Evolutionary conservation across 1,140 invertebrate species (phyloP).

Genomic region (Daktulosphaira vitifoliae): DNA sequence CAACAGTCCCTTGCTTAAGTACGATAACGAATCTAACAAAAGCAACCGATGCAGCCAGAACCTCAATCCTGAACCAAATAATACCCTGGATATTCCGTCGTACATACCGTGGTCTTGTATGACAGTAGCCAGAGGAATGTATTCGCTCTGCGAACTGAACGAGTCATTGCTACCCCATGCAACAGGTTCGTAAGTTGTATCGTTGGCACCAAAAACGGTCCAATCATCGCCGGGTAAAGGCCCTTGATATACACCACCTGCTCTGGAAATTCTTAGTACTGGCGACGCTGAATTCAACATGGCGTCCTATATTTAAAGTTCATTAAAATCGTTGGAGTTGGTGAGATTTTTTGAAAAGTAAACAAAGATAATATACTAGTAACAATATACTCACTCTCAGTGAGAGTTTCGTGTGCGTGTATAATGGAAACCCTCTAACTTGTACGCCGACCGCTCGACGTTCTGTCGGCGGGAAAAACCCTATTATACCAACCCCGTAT

Average conservation of each 20-base stretch:
- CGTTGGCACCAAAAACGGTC: slow-evolving; percentile 88
- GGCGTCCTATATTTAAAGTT: slow-evolving; percentile 68
- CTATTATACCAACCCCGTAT: slow-evolving; percentile 90
- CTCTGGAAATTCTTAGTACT: slow-evolving; percentile 74
- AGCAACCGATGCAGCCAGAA: slow-evolving; percentile 91
- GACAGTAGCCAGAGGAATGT: slow-evolving; percentile 1
- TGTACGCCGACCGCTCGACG: slow-evolving; percentile 79
- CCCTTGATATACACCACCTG: slow-evolving; percentile 83
- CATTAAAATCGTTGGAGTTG: too few relatives aligned
- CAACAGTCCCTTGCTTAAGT: slow-evolving; percentile 77
- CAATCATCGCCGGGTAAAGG: slow-evolving; percentile 80
- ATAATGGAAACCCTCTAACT: slow-evolving; percentile 82
- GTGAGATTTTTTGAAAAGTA: too few relatives aligned
- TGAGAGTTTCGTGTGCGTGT: slow-evolving; percentile 81
- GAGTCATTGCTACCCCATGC: slow-evolving; percentile 72
- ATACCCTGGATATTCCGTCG: slow-evolving; percentile 82
- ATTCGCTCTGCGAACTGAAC: neutral
- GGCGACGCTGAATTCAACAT: slow-evolving; percentile 80
- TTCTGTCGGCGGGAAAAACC: slow-evolving; percentile 82
- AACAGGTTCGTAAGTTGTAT: slow-evolving; percentile 85
- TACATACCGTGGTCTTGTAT: slow-evolving; percentile 76
- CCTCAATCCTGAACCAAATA: slow-evolving; percentile 82
- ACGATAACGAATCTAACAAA: slow-evolving; percentile 86
- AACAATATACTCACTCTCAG: slow-evolving; percentile 59
- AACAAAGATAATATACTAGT: too few relatives aligned